Percentiles rank a stretch among this genome's conserved stretches.
Evolutionary conservation across 2,888 invertebrate genomes (phyloP).

Genomic region (Gisinianus flammeolus): DNA sequence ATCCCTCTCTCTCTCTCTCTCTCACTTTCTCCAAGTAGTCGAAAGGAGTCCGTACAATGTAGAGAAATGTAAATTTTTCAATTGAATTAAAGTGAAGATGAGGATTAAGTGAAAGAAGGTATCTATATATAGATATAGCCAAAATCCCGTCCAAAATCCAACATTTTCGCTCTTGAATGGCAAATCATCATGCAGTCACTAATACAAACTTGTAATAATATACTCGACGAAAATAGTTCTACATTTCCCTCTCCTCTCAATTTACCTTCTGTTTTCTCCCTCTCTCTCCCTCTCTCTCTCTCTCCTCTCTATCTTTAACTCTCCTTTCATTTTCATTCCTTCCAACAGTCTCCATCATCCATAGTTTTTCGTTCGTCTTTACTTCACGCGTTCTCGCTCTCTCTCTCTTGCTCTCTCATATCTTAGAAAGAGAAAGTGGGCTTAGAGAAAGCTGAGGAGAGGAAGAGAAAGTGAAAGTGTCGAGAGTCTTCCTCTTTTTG

Average conservation of each 20-base stretch:
- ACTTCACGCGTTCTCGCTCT: background rate
- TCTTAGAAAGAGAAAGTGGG: no score
- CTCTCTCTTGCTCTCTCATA: no score
- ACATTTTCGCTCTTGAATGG: background rate
- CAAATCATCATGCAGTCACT: background rate
- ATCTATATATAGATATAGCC: background rate
- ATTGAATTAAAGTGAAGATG: conserved; percentile 41
- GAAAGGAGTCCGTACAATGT: background rate
- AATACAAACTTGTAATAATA: background rate
- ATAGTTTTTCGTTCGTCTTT: conserved; percentile 1
- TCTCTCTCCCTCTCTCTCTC: conserved; percentile 13
- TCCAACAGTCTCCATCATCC: no score
- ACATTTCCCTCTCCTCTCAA: conserved; percentile 9
- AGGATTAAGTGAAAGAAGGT: conserved; percentile 31
- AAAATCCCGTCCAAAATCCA: background rate
- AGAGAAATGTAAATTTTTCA: conserved; percentile 42
- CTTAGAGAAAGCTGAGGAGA: background rate
- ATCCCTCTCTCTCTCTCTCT: no score
- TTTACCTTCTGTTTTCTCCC: conserved; percentile 13
- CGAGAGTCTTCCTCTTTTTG: background rate
- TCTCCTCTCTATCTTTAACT: conserved; percentile 21
- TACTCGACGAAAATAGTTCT: background rate
- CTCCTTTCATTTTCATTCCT: no score
- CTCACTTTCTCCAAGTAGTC: no score
- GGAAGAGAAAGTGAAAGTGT: background rate